Evolutionary conservation across 2,888 invertebrate species (phyloP).

Genomic region (Cremastobaeus sp.): DNA sequence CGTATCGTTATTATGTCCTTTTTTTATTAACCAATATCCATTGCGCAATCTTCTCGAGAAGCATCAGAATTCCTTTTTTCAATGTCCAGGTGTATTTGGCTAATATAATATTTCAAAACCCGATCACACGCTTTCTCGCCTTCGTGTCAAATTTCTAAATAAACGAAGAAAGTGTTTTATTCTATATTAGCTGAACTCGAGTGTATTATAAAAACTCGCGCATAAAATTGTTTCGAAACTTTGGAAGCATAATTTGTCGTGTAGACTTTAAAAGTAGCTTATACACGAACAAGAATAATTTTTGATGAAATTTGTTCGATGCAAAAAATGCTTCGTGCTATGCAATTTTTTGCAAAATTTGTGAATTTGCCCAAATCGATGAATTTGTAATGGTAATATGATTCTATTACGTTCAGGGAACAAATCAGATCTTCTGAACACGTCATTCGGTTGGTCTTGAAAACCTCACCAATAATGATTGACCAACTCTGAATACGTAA

Average conservation of each 20-base stretch:
- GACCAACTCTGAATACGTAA: slow-evolving; percentile 10
- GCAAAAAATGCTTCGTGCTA: too few species aligned
- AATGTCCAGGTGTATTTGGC: slow-evolving; percentile 70
- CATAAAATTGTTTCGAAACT: too few species aligned
- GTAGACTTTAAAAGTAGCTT: too few species aligned
- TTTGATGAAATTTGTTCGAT: too few species aligned
- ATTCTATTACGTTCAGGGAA: too few species aligned
- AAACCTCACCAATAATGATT: slow-evolving; percentile 5
- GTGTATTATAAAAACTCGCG: slow-evolving; percentile 16
- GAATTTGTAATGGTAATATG: too few species aligned
- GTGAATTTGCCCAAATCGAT: too few species aligned
- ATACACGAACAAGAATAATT: too few species aligned
- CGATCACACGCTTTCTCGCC: slow-evolving; percentile 70
- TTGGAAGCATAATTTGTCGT: too few species aligned
- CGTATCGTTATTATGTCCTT: slow-evolving; percentile 13
- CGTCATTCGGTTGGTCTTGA: too few species aligned
- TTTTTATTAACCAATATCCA: slow-evolving; percentile 6
- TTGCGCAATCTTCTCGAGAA: slow-evolving; percentile 2
- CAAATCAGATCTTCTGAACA: too few species aligned
- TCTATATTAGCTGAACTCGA: slow-evolving; percentile 34
- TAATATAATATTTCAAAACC: slow-evolving; percentile 72
- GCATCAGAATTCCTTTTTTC: slow-evolving; percentile 4
- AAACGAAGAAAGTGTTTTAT: slow-evolving; percentile 49
- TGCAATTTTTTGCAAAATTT: too few species aligned
- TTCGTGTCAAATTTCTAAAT: slow-evolving; percentile 65